Evolutionary conservation across 2,113 vertebrate species (phyloP).

Genomic region (Chaetops frenatus): DNA sequence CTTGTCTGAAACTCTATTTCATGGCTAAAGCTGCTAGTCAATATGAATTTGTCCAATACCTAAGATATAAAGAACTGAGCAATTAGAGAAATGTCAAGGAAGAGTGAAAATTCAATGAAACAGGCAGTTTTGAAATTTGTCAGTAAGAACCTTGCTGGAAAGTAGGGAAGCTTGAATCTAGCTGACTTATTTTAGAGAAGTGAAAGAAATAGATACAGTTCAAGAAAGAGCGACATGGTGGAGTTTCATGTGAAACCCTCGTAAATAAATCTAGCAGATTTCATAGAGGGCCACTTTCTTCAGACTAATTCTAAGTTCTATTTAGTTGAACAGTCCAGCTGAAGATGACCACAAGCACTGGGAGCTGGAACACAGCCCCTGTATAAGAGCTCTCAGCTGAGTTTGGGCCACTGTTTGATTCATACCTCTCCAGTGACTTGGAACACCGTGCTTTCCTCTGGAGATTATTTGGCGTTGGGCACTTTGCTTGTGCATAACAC

Average conservation of each 20-base stretch:
- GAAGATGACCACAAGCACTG: background rate
- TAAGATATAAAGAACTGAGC: fast-evolving
- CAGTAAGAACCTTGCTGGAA: background rate
- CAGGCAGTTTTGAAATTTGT: background rate
- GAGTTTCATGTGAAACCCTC: background rate
- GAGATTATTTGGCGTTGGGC: background rate
- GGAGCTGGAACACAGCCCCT: background rate
- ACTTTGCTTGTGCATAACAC: background rate
- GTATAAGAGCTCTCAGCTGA: background rate
- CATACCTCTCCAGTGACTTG: background rate
- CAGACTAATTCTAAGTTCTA: background rate
- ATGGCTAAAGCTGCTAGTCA: background rate
- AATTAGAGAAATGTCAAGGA: background rate
- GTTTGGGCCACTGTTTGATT: background rate
- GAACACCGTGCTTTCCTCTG: background rate
- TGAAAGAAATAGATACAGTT: background rate
- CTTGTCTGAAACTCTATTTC: background rate
- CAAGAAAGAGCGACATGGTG: background rate
- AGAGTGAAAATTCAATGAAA: background rate
- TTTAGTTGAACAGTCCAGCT: background rate
- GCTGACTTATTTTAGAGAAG: background rate
- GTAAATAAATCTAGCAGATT: background rate
- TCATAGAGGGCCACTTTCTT: background rate
- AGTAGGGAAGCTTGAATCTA: background rate
- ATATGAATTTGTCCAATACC: background rate